These are phyloP conservation scores for Smutsia gigantea DNA, from an alignment of 2,797 vertebrate species.

Conservation along the genomic window DNA sequence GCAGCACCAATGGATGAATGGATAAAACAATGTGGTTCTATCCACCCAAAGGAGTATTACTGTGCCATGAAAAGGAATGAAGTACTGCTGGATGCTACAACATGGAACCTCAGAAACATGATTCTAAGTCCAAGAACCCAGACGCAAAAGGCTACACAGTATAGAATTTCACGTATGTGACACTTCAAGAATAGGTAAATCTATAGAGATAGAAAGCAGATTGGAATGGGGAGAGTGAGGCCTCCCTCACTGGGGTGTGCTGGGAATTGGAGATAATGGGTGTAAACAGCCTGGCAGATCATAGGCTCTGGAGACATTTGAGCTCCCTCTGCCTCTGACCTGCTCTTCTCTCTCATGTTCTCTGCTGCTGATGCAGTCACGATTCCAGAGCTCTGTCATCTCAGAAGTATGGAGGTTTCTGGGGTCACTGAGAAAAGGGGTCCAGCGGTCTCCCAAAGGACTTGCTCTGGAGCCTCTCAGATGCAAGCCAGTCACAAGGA, in stretches of 20 bases:
- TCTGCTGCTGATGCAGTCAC: neutral
- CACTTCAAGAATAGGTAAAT: neutral
- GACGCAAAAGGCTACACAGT: neutral
- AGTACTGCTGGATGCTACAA: fast-evolving
- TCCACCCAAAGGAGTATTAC: fast-evolving
- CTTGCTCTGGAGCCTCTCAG: neutral
- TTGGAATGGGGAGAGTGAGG: neutral
- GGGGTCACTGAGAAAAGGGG: neutral
- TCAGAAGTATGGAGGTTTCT: neutral
- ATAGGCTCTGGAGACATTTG: neutral
- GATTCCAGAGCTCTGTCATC: neutral
- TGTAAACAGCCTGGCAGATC: neutral
- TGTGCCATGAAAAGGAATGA: neutral
- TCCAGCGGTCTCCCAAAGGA: neutral
- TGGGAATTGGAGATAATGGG: neutral
- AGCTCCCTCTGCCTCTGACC: neutral
- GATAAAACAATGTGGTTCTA: neutral
- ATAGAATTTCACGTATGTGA: neutral
- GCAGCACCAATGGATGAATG: fast-evolving
- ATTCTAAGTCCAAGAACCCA: too few relatives aligned
- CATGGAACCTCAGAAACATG: neutral
- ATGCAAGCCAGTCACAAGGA: neutral
- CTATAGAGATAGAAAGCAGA: too few relatives aligned
- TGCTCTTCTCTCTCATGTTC: neutral
- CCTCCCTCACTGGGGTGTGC: neutral